Evolutionary conservation across 1,140 invertebrate species (phyloP).

Genomic region (Ceratosolen fusciceps): DNA sequence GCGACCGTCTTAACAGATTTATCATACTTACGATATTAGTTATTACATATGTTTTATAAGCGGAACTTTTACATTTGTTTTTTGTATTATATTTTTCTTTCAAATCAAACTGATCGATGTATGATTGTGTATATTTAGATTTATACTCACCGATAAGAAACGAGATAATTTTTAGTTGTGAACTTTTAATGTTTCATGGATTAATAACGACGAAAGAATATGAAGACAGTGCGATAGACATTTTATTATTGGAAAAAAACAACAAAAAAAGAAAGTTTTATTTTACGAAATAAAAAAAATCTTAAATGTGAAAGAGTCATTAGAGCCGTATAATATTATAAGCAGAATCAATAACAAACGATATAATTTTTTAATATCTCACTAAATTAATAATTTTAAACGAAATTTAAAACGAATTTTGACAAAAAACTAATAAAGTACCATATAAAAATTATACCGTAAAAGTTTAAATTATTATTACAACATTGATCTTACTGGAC

Average conservation of each 20-base stretch:
- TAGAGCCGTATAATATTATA: constrained; percentile 8
- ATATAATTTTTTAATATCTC: constrained; percentile 20
- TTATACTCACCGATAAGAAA: constrained; percentile 13
- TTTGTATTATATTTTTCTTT: constrained; percentile 31
- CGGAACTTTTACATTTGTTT: constrained; percentile 17
- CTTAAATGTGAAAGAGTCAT: background rate
- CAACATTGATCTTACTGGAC: constrained; percentile 57
- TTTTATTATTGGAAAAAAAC: constrained; percentile 38
- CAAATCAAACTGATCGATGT: constrained; percentile 34
- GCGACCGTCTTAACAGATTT: constrained; percentile 20
- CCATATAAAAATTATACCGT: constrained; percentile 22
- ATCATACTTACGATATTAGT: constrained; percentile 35
- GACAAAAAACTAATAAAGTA: constrained; percentile 6
- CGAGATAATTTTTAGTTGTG: constrained; percentile 26
- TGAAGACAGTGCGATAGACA: constrained; percentile 6
- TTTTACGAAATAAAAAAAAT: constrained; percentile 13
- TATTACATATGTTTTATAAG: constrained; percentile 17
- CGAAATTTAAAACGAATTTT: too few species aligned
- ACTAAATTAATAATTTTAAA: constrained; percentile 35
- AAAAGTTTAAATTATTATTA: constrained; percentile 56
- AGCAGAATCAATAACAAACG: background rate
- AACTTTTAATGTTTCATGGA: constrained; percentile 33
- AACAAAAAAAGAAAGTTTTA: constrained; percentile 1
- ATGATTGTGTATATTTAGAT: constrained; percentile 39
- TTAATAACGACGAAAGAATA: background rate